phyloP scores from a whole-genome alignment of 2,888 invertebrate genomes.

The Lithophane socia region DNA sequence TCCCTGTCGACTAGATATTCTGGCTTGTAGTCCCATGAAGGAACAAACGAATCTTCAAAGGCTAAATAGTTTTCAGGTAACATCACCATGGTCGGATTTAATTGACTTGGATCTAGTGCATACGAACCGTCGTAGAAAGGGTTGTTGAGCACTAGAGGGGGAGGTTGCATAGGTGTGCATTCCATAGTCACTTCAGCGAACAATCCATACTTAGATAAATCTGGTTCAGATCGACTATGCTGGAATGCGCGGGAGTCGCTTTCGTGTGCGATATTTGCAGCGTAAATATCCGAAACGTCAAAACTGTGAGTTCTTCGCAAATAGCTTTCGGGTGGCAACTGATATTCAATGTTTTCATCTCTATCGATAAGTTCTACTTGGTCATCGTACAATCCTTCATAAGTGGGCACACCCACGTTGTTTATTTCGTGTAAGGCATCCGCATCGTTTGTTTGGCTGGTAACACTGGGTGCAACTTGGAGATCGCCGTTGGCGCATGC shows the following conservation, averaged over 20 bases:
- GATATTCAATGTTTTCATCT: slow-evolving; percentile 72
- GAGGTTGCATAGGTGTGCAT: slow-evolving; percentile 78
- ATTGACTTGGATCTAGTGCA: slow-evolving; percentile 79
- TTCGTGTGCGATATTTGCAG: slow-evolving; percentile 75
- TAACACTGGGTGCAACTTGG: slow-evolving; percentile 71
- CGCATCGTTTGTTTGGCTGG: slow-evolving; percentile 80
- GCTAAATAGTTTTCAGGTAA: slow-evolving; percentile 88
- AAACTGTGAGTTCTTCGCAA: slow-evolving; percentile 87
- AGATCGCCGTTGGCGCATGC: slow-evolving; percentile 69
- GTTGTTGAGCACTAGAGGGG: slow-evolving; percentile 87
- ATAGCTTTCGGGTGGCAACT: slow-evolving; percentile 75
- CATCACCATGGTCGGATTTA: slow-evolving; percentile 81
- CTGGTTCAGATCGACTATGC: slow-evolving; percentile 85
- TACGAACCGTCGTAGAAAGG: slow-evolving; percentile 88
- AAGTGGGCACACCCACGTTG: slow-evolving; percentile 87
- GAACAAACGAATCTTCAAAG: slow-evolving; percentile 89
- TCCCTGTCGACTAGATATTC: slow-evolving; percentile 79
- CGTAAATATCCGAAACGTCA: slow-evolving; percentile 84
- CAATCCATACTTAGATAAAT: slow-evolving; percentile 85
- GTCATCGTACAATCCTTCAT: slow-evolving; percentile 77
- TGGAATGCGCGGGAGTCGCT: slow-evolving; percentile 75
- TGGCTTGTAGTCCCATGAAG: slow-evolving; percentile 85
- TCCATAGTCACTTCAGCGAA: slow-evolving; percentile 84
- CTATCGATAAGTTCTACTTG: slow-evolving; percentile 75
- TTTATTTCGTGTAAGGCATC: slow-evolving; percentile 86